These are phyloP conservation scores for Pollachius pollachius DNA, from an alignment of 2,113 vertebrate species.

Conservation along the genomic window DNA sequence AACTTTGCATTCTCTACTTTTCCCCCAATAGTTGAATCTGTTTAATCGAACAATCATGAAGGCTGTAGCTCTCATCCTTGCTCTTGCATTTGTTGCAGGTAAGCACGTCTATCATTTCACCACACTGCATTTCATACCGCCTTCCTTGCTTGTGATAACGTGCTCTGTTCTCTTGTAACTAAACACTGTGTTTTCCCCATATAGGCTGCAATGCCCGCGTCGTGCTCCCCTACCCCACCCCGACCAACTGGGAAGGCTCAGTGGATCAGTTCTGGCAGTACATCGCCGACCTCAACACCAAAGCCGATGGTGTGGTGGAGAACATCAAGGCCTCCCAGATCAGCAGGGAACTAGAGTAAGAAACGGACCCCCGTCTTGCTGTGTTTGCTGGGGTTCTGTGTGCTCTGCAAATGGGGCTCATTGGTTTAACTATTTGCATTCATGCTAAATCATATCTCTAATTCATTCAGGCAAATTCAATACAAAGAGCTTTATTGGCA, in stretches of 20 bases:
- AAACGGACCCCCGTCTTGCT: conserved; percentile 7
- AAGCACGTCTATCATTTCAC: conserved; percentile 8
- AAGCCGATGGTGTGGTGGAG: conserved; percentile 59
- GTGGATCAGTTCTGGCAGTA: conserved; percentile 74
- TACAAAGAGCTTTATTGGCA: no score
- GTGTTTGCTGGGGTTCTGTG: no score
- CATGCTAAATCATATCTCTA: no score
- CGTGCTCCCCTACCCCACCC: conserved; percentile 44
- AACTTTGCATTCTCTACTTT: no score
- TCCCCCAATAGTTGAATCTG: conserved; percentile 50
- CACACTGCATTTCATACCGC: background rate
- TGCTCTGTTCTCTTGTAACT: background rate
- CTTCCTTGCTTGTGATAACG: background rate
- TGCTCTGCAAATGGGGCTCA: no score
- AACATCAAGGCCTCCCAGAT: conserved; percentile 71
- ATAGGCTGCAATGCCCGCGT: conserved; percentile 73
- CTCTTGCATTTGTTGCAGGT: conserved; percentile 72
- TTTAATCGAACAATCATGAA: conserved; percentile 70
- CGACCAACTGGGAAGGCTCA: conserved; percentile 64
- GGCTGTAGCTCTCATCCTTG: conserved; percentile 68
- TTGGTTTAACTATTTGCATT: no score
- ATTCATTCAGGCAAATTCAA: no score
- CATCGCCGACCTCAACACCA: conserved; percentile 56
- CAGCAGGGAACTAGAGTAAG: conserved; percentile 78
- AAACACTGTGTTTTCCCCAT: background rate